Evolutionary conservation across 30 jellyfish, hydroid and myxozoan genomes (phyloP).

Genomic region (Haliclystus octoradiatus): DNA sequence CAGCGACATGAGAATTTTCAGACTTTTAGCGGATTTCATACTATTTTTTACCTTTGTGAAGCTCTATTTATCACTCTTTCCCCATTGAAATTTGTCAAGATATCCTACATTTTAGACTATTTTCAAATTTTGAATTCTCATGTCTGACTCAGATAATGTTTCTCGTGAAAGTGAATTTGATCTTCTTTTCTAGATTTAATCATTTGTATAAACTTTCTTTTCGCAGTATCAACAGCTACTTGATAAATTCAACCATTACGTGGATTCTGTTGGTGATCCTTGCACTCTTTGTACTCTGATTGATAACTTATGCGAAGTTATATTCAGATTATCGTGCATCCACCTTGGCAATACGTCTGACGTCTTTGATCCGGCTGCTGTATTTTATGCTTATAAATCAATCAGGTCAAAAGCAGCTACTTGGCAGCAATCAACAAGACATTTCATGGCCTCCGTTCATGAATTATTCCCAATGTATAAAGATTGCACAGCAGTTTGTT

Average conservation of each 20-base stretch:
- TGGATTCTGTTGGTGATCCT: constrained; percentile 18
- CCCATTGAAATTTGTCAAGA: too few relatives aligned
- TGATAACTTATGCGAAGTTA: constrained; percentile 17
- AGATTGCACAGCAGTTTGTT: constrained; percentile 14
- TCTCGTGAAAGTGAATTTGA: too few relatives aligned
- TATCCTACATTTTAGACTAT: too few relatives aligned
- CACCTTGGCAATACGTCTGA: background rate
- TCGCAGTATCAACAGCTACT: too few relatives aligned
- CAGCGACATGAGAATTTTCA: background rate
- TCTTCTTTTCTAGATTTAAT: too few relatives aligned
- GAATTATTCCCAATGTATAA: constrained; percentile 39
- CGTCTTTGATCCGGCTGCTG: background rate
- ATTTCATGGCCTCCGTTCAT: constrained; percentile 24
- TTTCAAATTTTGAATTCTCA: background rate
- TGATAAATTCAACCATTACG: constrained; percentile 47
- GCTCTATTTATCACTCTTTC: too few relatives aligned
- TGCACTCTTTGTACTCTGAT: constrained; percentile 19
- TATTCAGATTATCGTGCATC: background rate
- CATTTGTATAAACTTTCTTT: too few relatives aligned
- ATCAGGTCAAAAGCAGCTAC: background rate
- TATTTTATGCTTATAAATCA: background rate
- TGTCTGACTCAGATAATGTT: too few relatives aligned
- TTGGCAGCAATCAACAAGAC: constrained; percentile 41
- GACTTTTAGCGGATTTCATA: too few relatives aligned
- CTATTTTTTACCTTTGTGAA: too few relatives aligned